phyloP scores from a whole-genome alignment of 2,797 vertebrate species.

The Taeniopygia guttata region DNA sequence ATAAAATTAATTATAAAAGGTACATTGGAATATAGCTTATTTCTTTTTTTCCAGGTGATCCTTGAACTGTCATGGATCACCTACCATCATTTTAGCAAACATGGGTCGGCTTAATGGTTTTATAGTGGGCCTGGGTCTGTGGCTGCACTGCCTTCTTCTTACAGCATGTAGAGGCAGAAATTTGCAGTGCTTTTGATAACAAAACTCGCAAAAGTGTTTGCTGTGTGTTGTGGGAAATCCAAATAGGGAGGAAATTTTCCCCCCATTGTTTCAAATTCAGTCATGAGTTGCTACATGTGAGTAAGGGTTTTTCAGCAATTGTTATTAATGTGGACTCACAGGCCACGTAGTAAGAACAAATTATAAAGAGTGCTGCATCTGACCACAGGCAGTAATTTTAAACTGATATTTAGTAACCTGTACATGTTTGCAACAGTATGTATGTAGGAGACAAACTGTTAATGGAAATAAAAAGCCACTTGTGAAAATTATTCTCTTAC shows the following conservation, averaged over 20 bases:
- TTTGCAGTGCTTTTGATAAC: neutral
- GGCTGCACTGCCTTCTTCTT: neutral
- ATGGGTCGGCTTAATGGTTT: neutral
- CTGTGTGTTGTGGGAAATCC: neutral
- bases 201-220: neutral
- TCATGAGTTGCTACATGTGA: neutral
- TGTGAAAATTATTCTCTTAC: neutral
- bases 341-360: too few species aligned
- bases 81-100: neutral
- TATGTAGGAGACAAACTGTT: neutral
- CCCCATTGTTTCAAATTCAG: accelerated
- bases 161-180: neutral
- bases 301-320: neutral
- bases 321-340: neutral
- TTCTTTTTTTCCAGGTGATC: neutral
- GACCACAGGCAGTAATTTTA: neutral
- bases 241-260: neutral
- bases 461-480: neutral
- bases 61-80: neutral
- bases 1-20: neutral
- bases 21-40: neutral
- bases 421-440: neutral
- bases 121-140: neutral
- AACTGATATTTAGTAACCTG: neutral
- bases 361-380: neutral